Base-by-base conservation (phyloP, 92 coral and sea anemone species). In the Meandrina meandrites region DNA sequence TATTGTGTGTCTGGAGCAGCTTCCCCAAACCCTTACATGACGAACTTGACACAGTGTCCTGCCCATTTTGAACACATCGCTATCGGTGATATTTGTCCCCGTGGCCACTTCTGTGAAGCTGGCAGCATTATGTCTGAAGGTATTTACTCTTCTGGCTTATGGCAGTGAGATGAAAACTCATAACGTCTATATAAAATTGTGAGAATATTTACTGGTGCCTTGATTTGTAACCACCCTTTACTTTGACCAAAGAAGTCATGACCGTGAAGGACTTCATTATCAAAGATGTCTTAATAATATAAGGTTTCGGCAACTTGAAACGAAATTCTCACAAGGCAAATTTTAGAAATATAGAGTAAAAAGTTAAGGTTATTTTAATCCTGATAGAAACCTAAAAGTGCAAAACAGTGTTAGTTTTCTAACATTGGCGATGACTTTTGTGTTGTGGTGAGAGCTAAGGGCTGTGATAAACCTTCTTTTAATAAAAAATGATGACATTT, bases 1-100 rank as follows among this genome's bases (percentile, higher is more conserved):
- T 97, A 93, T 86, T 97, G 99, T 88, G 94, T 91, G 62, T 96
- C 98, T 34, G 99, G 96, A 5, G 97, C 96, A 31, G 95, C 95
- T 16, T 85, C 92, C 51, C 89, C 96, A 27, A 97, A 91, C 77
- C 98, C 98, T 7, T 79, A 81, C 81, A 97, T 97, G 99, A 95
- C 97, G 15, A 93, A 97, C 91, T 89, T 97, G 30, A 95, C 99
- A 24, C 98, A 95, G 85, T 95, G 99, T 62, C 98, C 98, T 28
- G 96, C 97, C 27, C 91, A 94, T 83, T 95, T 90, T 90, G 91
- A 68, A 10, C 98, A 95, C 76, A 74, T 91, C 21, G 87, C 98
- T 22, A 86, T 97, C 75, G 99, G 97, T 47, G 94, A 92, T 56
- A 89, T 93, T 45, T 97, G 99, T 56, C 99, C 99, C 14, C 91